Conservation (phyloP, 35 echinoderm and acorn worm species). For the Amphiura filiformis region DNA sequence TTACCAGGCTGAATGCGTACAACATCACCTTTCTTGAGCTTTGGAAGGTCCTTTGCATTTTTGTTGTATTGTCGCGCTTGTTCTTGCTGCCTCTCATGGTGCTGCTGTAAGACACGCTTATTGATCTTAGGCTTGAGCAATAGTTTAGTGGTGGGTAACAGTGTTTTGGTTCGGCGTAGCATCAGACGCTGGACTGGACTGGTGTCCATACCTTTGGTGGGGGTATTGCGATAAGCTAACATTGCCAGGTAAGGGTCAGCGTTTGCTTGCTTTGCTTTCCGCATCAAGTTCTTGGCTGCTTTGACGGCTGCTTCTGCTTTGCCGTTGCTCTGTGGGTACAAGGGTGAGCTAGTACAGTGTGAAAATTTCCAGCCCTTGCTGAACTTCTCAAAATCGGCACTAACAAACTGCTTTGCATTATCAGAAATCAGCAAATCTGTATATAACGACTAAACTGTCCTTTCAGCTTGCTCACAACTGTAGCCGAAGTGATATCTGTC, state of each 20-base stretch:
- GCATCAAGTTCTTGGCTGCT: constrained; percentile 32
- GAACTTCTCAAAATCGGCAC: constrained; percentile 57
- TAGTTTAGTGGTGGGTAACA: no score
- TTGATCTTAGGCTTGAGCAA: no score
- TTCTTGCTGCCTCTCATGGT: no score
- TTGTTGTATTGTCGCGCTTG: no score
- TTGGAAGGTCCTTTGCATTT: no score
- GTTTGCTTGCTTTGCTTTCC: constrained; percentile 23
- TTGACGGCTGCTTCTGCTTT: constrained; percentile 52
- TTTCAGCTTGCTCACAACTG: constrained; percentile 39
- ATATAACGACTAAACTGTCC: constrained; percentile 41
- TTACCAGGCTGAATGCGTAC: no score
- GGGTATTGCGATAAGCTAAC: constrained; percentile 38
- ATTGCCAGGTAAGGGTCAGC: constrained; percentile 35
- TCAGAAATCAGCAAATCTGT: constrained; percentile 7
- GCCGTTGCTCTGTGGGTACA: constrained; percentile 55
- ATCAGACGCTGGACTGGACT: constrained; percentile 3
- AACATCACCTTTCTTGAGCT: no score
- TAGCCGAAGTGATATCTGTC: not conserved
- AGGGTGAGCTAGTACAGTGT: not conserved
- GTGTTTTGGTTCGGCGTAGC: no score
- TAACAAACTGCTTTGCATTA: constrained; percentile 37
- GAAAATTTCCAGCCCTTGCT: constrained; percentile 48
- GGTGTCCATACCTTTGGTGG: constrained; percentile 25
- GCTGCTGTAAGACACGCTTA: no score